Conservation (phyloP, 2,888 invertebrate genomes). For the Plusia festucae region DNA sequence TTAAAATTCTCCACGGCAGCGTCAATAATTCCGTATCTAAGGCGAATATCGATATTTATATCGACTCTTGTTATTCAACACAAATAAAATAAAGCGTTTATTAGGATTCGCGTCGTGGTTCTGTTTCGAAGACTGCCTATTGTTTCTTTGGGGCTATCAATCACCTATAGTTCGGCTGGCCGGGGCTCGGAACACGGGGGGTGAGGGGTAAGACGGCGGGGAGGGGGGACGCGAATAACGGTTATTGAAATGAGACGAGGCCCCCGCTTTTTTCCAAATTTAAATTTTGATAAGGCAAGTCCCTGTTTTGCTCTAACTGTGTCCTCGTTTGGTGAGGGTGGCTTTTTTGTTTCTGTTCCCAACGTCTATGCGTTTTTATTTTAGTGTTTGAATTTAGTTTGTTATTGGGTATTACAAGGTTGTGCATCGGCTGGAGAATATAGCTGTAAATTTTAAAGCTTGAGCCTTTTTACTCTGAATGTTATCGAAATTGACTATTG, state of each 20-base stretch:
- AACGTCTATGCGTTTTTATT: slow-evolving; percentile 76
- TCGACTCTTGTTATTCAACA: slow-evolving; percentile 82
- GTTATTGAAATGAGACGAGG: slow-evolving; percentile 89
- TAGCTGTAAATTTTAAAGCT: slow-evolving; percentile 44
- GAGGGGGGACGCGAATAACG: slow-evolving; percentile 82
- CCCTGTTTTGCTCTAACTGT: slow-evolving; percentile 86
- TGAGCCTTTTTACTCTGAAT: slow-evolving; percentile 22
- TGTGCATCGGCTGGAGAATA: slow-evolving; percentile 43
- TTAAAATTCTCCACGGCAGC: slow-evolving; percentile 76
- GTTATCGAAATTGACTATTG: not conserved
- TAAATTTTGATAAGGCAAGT: slow-evolving; percentile 89
- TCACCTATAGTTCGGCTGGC: slow-evolving; percentile 78
- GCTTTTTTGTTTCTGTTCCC: slow-evolving; percentile 79
- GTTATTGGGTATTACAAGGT: slow-evolving; percentile 64
- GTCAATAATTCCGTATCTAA: slow-evolving; percentile 81
- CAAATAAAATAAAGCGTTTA: slow-evolving; percentile 89
- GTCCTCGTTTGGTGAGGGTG: slow-evolving; percentile 79
- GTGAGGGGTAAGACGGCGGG: slow-evolving; percentile 69
- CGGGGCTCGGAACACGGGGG: slow-evolving; percentile 66
- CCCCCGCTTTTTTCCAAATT: slow-evolving; percentile 88
- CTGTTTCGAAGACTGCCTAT: slow-evolving; percentile 82
- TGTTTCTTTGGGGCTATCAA: slow-evolving; percentile 87
- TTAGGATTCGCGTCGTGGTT: slow-evolving; percentile 87
- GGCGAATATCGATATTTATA: slow-evolving; percentile 84
- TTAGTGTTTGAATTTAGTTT: slow-evolving; percentile 69